These are phyloP conservation scores for Saturnia japonica DNA, from an alignment of 2,888 invertebrate species.

Conservation along the genomic window DNA sequence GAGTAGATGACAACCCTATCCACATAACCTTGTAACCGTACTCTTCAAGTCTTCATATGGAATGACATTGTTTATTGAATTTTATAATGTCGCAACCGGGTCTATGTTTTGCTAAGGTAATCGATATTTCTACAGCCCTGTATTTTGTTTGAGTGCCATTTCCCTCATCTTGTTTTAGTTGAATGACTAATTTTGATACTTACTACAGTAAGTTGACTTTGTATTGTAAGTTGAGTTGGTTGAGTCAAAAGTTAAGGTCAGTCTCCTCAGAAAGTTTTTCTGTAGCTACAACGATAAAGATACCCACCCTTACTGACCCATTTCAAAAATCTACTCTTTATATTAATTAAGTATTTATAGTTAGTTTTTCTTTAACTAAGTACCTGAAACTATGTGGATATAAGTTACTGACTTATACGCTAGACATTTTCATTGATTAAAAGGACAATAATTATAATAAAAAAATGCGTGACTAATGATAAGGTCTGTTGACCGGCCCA, in stretches of 20 bases:
- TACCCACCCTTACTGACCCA: no score
- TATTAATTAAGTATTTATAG: background rate
- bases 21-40: slow-evolving; percentile 48
- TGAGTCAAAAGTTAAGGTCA: no score
- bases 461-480: background rate
- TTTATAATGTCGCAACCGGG: slow-evolving; percentile 44
- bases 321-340: no score
- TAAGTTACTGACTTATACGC: background rate
- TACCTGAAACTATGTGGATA: background rate
- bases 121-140: slow-evolving; percentile 22
- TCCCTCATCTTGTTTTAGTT: background rate
- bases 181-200: background rate
- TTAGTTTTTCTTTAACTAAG: background rate
- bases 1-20: background rate
- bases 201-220: no score
- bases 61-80: slow-evolving; percentile 55
- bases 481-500: slow-evolving; percentile 12
- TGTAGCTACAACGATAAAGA: no score
- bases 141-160: slow-evolving; percentile 11
- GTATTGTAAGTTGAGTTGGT: no score
- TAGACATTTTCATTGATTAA: background rate
- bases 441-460: slow-evolving; percentile 5
- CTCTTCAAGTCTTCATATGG: slow-evolving; percentile 44
- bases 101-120: slow-evolving; percentile 26
- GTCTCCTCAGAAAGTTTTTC: no score